Evolutionary conservation across 1,140 invertebrate species (phyloP).

Genomic region (Seison nebaliae): DNA sequence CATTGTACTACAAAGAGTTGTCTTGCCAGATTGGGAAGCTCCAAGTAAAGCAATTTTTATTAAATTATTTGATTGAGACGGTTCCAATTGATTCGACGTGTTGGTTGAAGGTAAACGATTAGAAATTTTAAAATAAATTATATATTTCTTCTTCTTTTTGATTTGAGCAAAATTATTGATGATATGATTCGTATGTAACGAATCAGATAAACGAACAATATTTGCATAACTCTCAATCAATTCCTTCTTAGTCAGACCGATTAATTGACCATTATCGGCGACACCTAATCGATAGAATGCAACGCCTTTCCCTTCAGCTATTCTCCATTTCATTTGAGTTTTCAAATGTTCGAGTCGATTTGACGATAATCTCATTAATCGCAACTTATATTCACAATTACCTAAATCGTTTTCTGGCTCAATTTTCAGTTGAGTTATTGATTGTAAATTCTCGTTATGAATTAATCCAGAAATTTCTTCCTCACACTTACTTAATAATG

Average conservation of each 20-base stretch:
- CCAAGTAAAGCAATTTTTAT: slow-evolving; percentile 70
- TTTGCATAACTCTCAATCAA: slow-evolving; percentile 54
- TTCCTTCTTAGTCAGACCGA: slow-evolving; percentile 48
- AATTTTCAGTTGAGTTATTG: no score
- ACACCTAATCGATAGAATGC: slow-evolving; percentile 88
- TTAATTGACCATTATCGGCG: slow-evolving; percentile 58
- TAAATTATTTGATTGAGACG: no score
- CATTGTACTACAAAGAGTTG: slow-evolving; percentile 40
- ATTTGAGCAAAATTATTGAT: no score
- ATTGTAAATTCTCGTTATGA: no score
- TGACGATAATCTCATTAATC: slow-evolving; percentile 20
- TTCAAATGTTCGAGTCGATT: slow-evolving; percentile 30
- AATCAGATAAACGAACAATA: no score
- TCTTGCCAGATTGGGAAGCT: slow-evolving; percentile 70
- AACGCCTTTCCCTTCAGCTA: slow-evolving; percentile 40
- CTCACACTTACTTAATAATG: no score
- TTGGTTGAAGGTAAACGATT: no score
- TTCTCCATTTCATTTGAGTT: slow-evolving; percentile 33
- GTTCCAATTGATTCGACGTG: no score
- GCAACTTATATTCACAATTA: slow-evolving; percentile 15
- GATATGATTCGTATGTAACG: no score
- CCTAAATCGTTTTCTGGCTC: slow-evolving; percentile 11
- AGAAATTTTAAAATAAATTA: no score
- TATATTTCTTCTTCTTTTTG: no score
- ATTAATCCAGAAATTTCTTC: no score